Evolutionary conservation across 2,888 invertebrate species (phyloP).

Genomic region (Drosophila conformis): DNA sequence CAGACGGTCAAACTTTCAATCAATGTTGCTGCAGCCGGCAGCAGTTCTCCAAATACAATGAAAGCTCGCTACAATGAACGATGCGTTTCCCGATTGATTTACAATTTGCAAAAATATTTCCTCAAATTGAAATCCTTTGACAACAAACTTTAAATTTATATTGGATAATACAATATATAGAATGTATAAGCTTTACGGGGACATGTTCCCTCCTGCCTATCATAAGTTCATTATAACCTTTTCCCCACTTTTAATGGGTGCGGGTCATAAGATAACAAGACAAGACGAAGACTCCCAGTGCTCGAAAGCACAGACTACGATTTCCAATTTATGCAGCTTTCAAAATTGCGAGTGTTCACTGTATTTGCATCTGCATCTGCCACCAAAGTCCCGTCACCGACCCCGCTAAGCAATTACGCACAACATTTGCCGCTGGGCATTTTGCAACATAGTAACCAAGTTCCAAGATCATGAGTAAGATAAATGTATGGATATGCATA

Average conservation of each 20-base stretch:
- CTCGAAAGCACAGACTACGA: background rate
- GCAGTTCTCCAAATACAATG: slow-evolving; percentile 22
- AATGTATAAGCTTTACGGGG: background rate
- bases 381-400: background rate
- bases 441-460: slow-evolving; percentile 71
- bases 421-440: slow-evolving; percentile 53
- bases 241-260: background rate
- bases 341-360: background rate
- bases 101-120: background rate
- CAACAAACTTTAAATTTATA: too few relatives aligned
- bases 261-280: background rate
- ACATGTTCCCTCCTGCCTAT: background rate
- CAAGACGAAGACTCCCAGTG: background rate
- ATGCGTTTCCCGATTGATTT: background rate
- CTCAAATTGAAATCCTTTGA: background rate
- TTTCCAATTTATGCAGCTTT: background rate
- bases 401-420: slow-evolving; percentile 59
- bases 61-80: background rate
- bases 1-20: slow-evolving; percentile 49
- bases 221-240: background rate
- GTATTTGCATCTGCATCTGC: slow-evolving; percentile 24
- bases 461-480: slow-evolving; percentile 54
- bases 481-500: background rate
- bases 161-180: too few relatives aligned
- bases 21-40: slow-evolving; percentile 28